These are phyloP conservation scores for Pogonophryne albipinna DNA, from an alignment of 2,797 vertebrate genomes.

Conservation along the genomic window DNA sequence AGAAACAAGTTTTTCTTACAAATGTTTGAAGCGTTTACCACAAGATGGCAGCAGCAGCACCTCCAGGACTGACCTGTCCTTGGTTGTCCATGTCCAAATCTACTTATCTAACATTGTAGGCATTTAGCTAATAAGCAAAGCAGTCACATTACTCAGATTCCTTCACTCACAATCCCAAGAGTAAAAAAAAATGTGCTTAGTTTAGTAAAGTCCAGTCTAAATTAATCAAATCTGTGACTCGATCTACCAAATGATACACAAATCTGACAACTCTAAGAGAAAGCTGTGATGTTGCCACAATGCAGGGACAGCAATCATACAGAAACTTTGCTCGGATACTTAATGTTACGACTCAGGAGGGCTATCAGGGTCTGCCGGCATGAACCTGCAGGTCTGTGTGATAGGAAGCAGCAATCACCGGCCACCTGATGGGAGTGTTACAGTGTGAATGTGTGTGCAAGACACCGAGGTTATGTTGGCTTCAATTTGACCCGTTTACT, in stretches of 20 bases:
- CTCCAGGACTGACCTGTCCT: not conserved
- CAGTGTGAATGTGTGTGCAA: not conserved
- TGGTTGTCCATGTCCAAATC: not conserved
- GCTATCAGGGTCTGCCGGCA: conserved; percentile 32
- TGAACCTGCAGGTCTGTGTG: conserved; percentile 50
- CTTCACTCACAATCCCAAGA: not conserved
- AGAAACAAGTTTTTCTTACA: accelerated
- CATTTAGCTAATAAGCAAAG: not conserved
- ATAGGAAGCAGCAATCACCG: conserved; percentile 58
- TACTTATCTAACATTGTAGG: not conserved
- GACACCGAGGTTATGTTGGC: conserved; percentile 12
- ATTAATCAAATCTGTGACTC: no score
- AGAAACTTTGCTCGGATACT: conserved; percentile 12
- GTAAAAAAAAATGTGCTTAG: no score
- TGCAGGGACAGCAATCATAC: not conserved
- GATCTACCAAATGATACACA: not conserved
- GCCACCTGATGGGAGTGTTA: conserved; percentile 41
- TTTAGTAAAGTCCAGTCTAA: no score
- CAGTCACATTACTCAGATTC: not conserved
- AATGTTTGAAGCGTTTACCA: conserved; percentile 23
- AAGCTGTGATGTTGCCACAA: not conserved
- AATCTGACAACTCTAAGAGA: not conserved
- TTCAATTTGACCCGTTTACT: conserved; percentile 5
- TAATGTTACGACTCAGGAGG: conserved; percentile 50
- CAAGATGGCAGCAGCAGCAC: conserved; percentile 54